phyloP scores from a whole-genome alignment of 2,113 vertebrate species.

The Eclectus roratus region DNA sequence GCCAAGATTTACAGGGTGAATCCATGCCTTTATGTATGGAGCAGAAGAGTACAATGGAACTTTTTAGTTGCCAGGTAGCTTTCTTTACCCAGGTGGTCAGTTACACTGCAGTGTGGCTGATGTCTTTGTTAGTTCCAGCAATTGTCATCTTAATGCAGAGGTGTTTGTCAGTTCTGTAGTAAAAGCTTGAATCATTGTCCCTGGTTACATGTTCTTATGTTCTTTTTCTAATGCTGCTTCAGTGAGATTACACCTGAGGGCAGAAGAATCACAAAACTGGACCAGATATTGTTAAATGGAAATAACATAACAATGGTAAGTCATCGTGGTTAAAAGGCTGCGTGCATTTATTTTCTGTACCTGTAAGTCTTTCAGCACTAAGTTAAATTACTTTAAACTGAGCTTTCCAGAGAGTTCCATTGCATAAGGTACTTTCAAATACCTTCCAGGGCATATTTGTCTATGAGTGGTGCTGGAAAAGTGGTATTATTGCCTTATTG shows the following conservation, averaged over 20 bases:
- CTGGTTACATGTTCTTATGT: not conserved
- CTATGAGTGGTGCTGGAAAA: not conserved
- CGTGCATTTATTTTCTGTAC: not conserved
- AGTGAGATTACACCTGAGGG: conserved; percentile 96
- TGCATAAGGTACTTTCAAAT: not conserved
- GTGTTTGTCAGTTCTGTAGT: not conserved
- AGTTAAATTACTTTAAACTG: not conserved
- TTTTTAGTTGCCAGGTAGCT: not conserved
- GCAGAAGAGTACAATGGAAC: not conserved
- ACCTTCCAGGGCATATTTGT: not conserved
- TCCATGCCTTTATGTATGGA: not conserved
- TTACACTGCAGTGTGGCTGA: not conserved
- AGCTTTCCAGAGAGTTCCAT: not conserved
- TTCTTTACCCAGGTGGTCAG: not conserved
- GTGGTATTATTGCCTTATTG: not conserved
- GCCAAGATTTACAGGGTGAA: not conserved
- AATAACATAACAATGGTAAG: conserved; percentile 96
- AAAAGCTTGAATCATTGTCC: not conserved
- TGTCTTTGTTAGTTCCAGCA: not conserved
- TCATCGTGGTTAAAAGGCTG: not conserved
- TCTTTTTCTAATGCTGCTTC: conserved; percentile 5
- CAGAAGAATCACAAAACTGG: conserved; percentile 92
- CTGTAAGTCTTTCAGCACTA: not conserved
- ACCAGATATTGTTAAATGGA: conserved; percentile 94
- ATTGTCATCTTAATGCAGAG: not conserved